These are phyloP conservation scores for Rhynchotus rufescens DNA, from an alignment of 2,797 vertebrate species.

Conservation along the genomic window DNA sequence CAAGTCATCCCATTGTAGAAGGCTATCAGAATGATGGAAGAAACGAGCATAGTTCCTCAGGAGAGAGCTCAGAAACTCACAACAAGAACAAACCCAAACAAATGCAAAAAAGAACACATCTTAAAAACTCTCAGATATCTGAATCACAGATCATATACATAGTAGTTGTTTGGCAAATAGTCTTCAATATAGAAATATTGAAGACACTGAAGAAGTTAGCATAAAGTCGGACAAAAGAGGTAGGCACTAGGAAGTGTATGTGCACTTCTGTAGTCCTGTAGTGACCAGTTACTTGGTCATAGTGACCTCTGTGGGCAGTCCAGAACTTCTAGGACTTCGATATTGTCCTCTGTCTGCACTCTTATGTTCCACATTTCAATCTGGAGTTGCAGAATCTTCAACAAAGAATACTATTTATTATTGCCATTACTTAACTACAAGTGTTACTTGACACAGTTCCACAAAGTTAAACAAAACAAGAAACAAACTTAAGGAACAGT, in stretches of 20 bases:
- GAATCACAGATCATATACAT: background rate
- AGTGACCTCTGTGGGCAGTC: background rate
- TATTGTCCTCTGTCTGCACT: background rate
- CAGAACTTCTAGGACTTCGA: background rate
- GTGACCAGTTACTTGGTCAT: background rate
- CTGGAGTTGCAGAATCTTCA: background rate
- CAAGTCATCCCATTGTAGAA: no score
- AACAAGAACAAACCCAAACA: fast-evolving
- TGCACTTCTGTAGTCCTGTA: background rate
- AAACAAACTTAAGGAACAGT: background rate
- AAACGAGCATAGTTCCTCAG: background rate
- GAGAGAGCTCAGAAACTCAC: background rate
- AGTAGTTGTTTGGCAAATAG: background rate
- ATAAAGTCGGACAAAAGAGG: no score
- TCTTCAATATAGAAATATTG: background rate
- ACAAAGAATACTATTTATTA: background rate
- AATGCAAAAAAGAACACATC: background rate
- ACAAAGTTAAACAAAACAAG: background rate
- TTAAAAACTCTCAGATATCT: background rate
- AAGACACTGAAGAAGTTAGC: background rate
- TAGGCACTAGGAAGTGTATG: no score
- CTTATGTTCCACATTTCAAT: background rate
- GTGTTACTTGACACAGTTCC: background rate
- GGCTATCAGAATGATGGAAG: background rate
- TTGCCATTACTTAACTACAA: background rate